Conservation (phyloP, 2,888 invertebrate genomes). For the Ormyrus pomaceus region DNA sequence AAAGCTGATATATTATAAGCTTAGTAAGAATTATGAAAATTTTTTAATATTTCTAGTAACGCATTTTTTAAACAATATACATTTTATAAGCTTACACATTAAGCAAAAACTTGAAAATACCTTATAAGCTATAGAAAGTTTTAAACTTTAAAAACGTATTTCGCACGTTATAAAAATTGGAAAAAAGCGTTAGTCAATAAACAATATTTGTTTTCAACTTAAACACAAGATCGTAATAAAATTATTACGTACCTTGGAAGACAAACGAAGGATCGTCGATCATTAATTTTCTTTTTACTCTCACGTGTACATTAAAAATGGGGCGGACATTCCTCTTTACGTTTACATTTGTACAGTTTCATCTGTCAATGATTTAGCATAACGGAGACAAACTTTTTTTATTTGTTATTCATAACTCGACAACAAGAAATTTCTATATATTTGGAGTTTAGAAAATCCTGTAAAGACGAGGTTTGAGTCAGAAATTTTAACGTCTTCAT, state of each 20-base stretch:
- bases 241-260: conserved; percentile 54
- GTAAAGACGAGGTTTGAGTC: conserved; percentile 37
- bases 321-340: conserved; percentile 53
- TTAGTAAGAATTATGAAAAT: too few relatives aligned
- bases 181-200: conserved; percentile 17
- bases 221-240: conserved; percentile 39
- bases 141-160: too few relatives aligned
- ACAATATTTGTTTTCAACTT: conserved; percentile 19
- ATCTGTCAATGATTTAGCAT: conserved; percentile 44
- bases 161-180: conserved; percentile 6
- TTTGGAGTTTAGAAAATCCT: conserved; percentile 21
- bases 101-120: too few relatives aligned
- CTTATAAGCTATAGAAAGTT: too few relatives aligned
- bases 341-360: conserved; percentile 53
- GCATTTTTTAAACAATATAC: too few relatives aligned
- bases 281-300: conserved; percentile 32
- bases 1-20: too few relatives aligned
- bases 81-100: too few relatives aligned
- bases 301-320: conserved; percentile 43
- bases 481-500: conserved; percentile 27
- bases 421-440: conserved; percentile 15
- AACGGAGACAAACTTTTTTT: conserved; percentile 22
- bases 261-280: conserved; percentile 55
- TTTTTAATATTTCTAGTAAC: too few relatives aligned
- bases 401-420: conserved; percentile 29